phyloP scores from a whole-genome alignment of 30 jellyfish, hydroid and myxozoan genomes.

The Mastigias papua region DNA sequence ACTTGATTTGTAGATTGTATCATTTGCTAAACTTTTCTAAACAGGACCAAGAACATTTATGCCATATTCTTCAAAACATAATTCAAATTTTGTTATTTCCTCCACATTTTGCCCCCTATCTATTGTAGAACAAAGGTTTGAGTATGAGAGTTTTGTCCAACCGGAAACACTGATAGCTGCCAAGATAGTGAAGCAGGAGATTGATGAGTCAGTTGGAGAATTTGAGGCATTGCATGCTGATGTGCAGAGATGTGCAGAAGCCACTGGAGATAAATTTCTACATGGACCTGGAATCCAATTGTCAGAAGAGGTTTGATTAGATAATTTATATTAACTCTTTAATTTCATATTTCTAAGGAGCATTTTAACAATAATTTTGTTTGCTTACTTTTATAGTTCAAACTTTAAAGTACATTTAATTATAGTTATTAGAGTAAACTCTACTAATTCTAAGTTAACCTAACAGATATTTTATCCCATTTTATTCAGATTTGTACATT shows the following conservation, averaged over 20 bases:
- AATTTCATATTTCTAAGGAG: not conserved
- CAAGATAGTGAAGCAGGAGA: not conserved
- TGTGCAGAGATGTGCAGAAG: not conserved
- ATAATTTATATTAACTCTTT: not conserved
- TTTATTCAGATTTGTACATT: not conserved
- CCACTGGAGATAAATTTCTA: not conserved
- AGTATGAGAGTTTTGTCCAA: constrained; percentile 31
- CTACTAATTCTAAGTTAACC: not conserved
- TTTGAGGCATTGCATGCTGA: not conserved
- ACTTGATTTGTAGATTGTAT: no score
- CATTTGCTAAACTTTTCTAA: no score
- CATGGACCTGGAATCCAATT: not conserved
- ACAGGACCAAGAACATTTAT: no score
- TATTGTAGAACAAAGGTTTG: not conserved
- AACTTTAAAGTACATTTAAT: no score
- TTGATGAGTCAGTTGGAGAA: not conserved
- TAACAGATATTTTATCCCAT: not conserved
- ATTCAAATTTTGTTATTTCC: no score
- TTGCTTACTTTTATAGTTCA: not conserved
- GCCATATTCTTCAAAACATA: not conserved
- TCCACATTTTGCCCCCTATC: no score
- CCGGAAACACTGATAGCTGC: not conserved
- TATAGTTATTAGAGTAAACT: not conserved
- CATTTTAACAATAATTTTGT: not conserved
- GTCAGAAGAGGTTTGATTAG: not conserved